These are phyloP conservation scores for Pangasianodon gigas DNA, from an alignment of 2,113 vertebrate genomes.

Conservation along the genomic window DNA sequence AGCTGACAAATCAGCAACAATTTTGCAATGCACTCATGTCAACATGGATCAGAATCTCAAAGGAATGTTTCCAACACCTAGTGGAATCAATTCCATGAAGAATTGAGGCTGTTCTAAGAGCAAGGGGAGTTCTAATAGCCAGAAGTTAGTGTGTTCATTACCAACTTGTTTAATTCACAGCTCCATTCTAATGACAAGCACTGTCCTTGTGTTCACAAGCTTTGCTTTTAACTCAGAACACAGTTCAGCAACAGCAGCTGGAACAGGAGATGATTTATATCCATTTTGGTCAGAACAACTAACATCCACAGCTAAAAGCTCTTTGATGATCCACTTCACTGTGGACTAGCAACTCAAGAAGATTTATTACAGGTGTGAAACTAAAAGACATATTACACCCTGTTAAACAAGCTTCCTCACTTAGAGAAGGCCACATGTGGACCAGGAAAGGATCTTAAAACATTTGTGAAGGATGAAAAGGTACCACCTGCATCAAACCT, in stretches of 20 bases:
- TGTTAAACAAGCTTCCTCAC: slow-evolving; percentile 9
- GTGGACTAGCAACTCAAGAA: not conserved
- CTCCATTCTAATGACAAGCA: not conserved
- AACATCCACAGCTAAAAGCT: slow-evolving; percentile 21
- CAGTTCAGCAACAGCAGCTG: not conserved
- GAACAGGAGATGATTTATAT: slow-evolving; percentile 14
- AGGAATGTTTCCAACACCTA: not conserved
- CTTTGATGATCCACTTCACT: slow-evolving; percentile 26
- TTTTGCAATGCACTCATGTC: not conserved
- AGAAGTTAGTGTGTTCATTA: not conserved
- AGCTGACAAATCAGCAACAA: not conserved
- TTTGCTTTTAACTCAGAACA: not conserved
- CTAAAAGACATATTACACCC: not conserved
- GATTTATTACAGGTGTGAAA: slow-evolving; percentile 29
- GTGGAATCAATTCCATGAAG: not conserved
- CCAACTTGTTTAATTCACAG: slow-evolving; percentile 21
- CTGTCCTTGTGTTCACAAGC: not conserved
- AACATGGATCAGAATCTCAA: not conserved
- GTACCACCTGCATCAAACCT: not conserved
- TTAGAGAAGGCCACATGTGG: not conserved
- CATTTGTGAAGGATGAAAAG: slow-evolving; percentile 8
- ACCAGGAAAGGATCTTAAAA: not conserved
- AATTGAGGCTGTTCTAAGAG: not conserved
- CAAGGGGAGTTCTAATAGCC: not conserved
- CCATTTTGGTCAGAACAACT: not conserved